These are phyloP conservation scores for Plagodis pulveraria DNA, from an alignment of 2,888 invertebrate species.

Conservation along the genomic window DNA sequence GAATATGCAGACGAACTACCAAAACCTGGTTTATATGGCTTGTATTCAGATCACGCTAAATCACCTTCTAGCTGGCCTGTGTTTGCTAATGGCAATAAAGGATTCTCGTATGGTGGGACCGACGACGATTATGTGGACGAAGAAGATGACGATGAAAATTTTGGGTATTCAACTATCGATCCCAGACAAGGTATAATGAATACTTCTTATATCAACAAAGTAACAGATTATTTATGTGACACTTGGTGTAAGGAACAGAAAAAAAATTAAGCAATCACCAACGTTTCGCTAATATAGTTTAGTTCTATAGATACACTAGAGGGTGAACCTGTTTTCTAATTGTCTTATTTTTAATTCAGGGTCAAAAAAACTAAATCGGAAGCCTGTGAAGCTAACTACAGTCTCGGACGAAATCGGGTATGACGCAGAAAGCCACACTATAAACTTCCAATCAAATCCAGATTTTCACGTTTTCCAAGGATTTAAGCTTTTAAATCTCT, in stretches of 20 bases:
- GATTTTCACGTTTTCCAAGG: constrained; percentile 73
- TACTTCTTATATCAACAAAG: background rate
- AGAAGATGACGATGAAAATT: constrained; percentile 50
- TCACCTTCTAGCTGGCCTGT: constrained; percentile 52
- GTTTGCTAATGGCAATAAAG: constrained; percentile 44
- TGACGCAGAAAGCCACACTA: constrained; percentile 58
- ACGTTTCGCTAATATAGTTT: too few relatives aligned
- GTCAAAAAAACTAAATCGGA: constrained; percentile 31
- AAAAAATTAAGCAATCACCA: too few relatives aligned
- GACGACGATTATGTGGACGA: constrained; percentile 47
- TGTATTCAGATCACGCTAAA: constrained; percentile 65
- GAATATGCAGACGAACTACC: constrained; percentile 70
- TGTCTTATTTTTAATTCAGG: constrained; percentile 11
- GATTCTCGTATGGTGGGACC: constrained; percentile 45
- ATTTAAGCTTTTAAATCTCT: constrained; percentile 71
- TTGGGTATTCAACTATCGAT: constrained; percentile 70
- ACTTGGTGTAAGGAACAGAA: background rate
- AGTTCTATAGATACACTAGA: too few relatives aligned
- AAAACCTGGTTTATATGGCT: constrained; percentile 67
- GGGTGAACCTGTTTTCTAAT: too few relatives aligned
- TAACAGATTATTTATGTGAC: background rate
- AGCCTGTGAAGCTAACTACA: constrained; percentile 52
- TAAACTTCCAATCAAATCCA: constrained; percentile 69
- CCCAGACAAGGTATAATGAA: constrained; percentile 63
- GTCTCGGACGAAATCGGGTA: constrained; percentile 46